These are phyloP conservation scores for Xiphydria camelus DNA, from an alignment of 2,888 invertebrate genomes.

Conservation along the genomic window DNA sequence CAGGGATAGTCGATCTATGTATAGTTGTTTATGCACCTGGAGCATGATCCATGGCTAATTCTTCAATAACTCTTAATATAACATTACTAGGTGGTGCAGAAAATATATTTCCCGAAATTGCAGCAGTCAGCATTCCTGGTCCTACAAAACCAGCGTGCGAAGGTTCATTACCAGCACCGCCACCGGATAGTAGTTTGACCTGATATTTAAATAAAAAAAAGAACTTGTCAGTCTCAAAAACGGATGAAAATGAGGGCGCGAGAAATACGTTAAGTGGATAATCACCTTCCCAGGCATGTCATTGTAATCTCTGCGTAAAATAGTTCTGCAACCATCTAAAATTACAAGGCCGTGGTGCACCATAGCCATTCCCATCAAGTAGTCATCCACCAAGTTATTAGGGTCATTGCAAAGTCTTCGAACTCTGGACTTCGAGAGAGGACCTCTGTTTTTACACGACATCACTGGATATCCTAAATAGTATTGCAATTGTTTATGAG, in stretches of 20 bases:
- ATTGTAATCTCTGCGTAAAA: conserved; percentile 33
- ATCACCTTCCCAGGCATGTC: conserved; percentile 21
- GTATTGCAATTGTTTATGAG: no score
- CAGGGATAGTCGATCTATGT: no score
- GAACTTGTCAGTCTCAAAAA: conserved; percentile 9
- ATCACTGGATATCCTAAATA: conserved; percentile 1
- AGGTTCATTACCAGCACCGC: conserved; percentile 81
- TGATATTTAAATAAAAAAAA: no score
- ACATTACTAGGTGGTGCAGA: conserved; percentile 27
- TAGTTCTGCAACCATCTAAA: conserved; percentile 27
- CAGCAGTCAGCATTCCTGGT: conserved; percentile 75
- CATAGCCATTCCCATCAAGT: conserved; percentile 63
- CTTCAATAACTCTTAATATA: conserved; percentile 29
- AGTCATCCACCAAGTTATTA: conserved; percentile 62
- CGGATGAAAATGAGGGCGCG: no score
- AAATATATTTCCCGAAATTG: conserved; percentile 59
- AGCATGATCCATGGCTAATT: conserved; percentile 23
- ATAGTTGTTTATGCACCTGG: conserved; percentile 21
- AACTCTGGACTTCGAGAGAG: neutral
- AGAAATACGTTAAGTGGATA: no score
- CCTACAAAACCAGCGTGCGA: conserved; percentile 70
- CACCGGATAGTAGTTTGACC: conserved; percentile 70
- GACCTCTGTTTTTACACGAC: conserved; percentile 9
- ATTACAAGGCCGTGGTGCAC: conserved; percentile 57
- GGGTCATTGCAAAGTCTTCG: conserved; percentile 50